These are phyloP conservation scores for Vandiemenella viatica DNA, from an alignment of 2,888 invertebrate species.

Conservation along the genomic window DNA sequence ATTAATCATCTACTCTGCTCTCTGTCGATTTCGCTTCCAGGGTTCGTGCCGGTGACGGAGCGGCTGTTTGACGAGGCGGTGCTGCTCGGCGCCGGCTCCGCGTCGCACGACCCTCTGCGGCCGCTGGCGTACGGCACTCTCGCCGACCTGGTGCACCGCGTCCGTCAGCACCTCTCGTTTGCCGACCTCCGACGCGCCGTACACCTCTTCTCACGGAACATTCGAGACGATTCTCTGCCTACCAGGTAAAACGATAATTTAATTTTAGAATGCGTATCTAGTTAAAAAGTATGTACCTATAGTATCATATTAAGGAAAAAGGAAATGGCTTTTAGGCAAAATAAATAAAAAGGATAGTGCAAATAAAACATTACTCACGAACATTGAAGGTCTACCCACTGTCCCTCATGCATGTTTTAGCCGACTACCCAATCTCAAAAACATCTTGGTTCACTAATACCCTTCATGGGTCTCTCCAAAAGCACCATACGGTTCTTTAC, in stretches of 20 bases:
- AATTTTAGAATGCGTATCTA: neutral
- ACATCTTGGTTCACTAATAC: too few species aligned
- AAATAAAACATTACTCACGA: too few species aligned
- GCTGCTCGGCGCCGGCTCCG: constrained; percentile 88
- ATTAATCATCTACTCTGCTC: constrained; percentile 1
- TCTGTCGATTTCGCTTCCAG: constrained; percentile 39
- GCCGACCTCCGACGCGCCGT: constrained; percentile 77
- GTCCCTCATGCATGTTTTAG: too few species aligned
- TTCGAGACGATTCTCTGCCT: constrained; percentile 89
- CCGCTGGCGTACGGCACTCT: constrained; percentile 92
- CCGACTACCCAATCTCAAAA: too few species aligned
- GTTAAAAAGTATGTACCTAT: neutral
- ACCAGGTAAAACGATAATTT: constrained; percentile 32
- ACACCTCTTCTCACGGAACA: constrained; percentile 87
- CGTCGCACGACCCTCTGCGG: constrained; percentile 83
- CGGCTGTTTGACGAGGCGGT: constrained; percentile 89
- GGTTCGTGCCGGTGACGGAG: constrained; percentile 90
- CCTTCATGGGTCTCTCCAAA: too few species aligned
- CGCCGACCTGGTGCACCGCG: constrained; percentile 94
- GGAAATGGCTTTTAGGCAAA: too few species aligned
- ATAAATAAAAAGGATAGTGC: too few species aligned
- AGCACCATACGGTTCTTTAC: too few species aligned
- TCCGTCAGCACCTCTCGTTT: constrained; percentile 69
- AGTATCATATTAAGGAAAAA: too few species aligned
- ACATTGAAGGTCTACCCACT: too few species aligned